These are phyloP conservation scores for Meriones psammophilus DNA, from an alignment of 2,797 vertebrate species.

Conservation along the genomic window DNA sequence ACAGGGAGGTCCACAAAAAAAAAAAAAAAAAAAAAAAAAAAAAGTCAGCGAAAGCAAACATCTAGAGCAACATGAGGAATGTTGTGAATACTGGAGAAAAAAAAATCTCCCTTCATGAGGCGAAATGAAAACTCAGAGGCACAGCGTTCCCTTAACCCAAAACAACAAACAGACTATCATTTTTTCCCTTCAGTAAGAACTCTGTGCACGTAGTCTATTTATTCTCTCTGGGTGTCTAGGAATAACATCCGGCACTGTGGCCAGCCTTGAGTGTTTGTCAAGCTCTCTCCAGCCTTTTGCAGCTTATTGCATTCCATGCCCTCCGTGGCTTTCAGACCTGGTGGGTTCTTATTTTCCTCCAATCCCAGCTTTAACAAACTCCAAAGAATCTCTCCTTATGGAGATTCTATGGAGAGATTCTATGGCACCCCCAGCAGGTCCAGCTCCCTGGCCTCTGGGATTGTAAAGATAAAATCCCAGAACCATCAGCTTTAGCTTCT, in stretches of 20 bases:
- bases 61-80: neutral
- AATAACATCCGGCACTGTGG: neutral
- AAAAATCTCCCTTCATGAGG: neutral
- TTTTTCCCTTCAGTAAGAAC: conserved; percentile 25
- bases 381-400: neutral
- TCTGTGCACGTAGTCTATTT: neutral
- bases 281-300: neutral
- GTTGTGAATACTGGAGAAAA: neutral
- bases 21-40: neutral
- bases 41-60: neutral
- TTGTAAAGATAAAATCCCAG: neutral
- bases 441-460: neutral
- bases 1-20: neutral
- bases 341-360: neutral
- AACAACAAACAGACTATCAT: neutral
- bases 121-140: neutral
- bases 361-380: neutral
- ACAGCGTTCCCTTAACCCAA: neutral
- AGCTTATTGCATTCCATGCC: neutral
- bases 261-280: neutral
- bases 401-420: neutral
- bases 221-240: neutral
- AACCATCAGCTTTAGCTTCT: neutral
- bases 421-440: neutral
- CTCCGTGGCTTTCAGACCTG: neutral